Evolutionary conservation across 1,140 invertebrate genomes (phyloP).

Genomic region (Drosophila nebulosa): DNA sequence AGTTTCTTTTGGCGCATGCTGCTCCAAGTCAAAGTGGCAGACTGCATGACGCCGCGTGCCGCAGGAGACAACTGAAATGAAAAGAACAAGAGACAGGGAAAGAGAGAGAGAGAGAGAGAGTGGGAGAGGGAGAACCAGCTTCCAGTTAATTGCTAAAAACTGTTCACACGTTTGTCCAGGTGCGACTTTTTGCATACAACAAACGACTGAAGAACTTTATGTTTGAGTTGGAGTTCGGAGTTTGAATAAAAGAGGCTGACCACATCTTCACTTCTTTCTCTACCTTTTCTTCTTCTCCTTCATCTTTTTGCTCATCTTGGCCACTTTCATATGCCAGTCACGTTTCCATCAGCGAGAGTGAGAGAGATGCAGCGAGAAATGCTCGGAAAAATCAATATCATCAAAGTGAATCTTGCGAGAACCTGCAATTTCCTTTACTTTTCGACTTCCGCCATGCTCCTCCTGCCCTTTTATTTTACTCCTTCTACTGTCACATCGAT

Average conservation of each 20-base stretch:
- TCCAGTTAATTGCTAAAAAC: conserved; percentile 75
- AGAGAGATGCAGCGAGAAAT: background rate
- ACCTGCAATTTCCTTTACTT: conserved; percentile 23
- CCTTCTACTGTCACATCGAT: background rate
- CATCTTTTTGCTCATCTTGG: background rate
- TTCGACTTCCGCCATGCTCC: conserved; percentile 27
- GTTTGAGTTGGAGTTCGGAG: no score
- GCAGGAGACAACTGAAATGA: conserved; percentile 4
- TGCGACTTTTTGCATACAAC: conserved; percentile 68
- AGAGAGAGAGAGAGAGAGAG: background rate
- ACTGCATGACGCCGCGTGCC: conserved; percentile 73
- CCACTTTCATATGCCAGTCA: conserved; percentile 39
- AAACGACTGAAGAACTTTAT: conserved; percentile 9
- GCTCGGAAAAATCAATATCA: conserved; percentile 68
- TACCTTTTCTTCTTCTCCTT: background rate
- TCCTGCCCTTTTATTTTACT: no score
- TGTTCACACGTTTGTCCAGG: conserved; percentile 70
- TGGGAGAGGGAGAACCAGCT: conserved; percentile 15
- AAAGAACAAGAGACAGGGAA: background rate
- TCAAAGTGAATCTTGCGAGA: conserved; percentile 33
- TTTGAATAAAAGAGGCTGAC: background rate
- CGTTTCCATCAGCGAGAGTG: conserved; percentile 42
- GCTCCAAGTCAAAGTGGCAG: conserved; percentile 44
- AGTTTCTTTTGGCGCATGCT: conserved; percentile 22
- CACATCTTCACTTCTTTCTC: conserved; percentile 24